Evolutionary conservation across 1,140 invertebrate species (phyloP), one percentile per base, ranked within the genome.

Genomic region (Atta texana): DNA sequence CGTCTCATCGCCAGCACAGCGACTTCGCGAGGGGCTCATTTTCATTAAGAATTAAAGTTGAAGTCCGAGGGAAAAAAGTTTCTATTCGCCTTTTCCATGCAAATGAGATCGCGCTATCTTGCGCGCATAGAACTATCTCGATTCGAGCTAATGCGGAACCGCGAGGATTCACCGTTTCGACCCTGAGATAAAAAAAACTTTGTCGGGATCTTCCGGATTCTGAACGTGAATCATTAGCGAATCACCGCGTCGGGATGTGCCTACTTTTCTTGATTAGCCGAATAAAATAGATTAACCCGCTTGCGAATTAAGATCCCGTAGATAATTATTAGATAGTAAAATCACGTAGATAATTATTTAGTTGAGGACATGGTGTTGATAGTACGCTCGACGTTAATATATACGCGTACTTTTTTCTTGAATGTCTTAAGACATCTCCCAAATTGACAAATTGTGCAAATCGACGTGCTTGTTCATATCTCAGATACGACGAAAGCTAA

Each of bases 1-100:
- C 93, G 87, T 93, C 93, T 93, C 92, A 92, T 94, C 91, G 91
- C 91, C 88, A 91, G 88, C 91, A 85, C 82, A 91, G 91, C 92
- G 92, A 93, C 92, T 93, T 91, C 77, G 87, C 87, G 89, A 92
- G 92, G 89, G 91, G 93, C 92, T 94, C 93, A 94, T 94, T 94
- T 94, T 94, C 93, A 94, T 94, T 94, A 94, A 93, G 92, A 94
- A 93, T 93, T 94, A 92, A 94, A 93, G 89, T 93, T 92, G 85
- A 92, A 93, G 89, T 91, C 90, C 90, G 87, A 88, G 87, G 86
- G 75, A 92, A 91, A 92, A 93, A 93, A 90, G 88, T 93, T 92
- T 92, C 89, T 90, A 92, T 91, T 92, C 90, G 89, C 91, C 92
- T 93, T 93, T 93, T 90, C 87, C 92, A 93, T 93, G 92, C 90